Evolutionary conservation across 1,140 invertebrate genomes (phyloP), one percentile per base, ranked within the genome.

Genomic region (Bombyx mori): DNA sequence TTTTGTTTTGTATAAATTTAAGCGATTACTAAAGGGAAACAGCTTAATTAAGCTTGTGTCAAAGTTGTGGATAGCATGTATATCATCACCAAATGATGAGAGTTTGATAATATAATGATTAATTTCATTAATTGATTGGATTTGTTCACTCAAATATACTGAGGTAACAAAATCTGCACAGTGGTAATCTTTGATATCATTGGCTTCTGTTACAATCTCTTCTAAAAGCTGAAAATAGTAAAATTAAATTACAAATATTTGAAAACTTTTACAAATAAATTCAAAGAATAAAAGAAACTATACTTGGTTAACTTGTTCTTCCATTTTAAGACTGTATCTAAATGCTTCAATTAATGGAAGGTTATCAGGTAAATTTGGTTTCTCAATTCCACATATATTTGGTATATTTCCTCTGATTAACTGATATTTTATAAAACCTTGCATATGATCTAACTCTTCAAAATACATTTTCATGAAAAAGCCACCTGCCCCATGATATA

Each of bases 401-500:
- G 62, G 60, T 2, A 42, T 61, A 5, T 69, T 69, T 45, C 71
- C 71, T 52, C 71, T 60, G 8, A 63, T 58, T 49, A 71, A 47
- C 42, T 73, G 71, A 58, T 73, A 73, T 9, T 69, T 58, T 18
- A 73, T 71, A 7, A 73, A 65, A 43, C 62, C 54, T 53, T 66
- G 54, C 66, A 71, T 71, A 46, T 73, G 71, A 26, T 62, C 52
- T 5, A 73, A 7, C 61, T 73, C 71, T 51, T 73, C 71, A 22
- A 67, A 12, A 53, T 71, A 73, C 71, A 73, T 73, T 58, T 62
- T 73, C 64, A 73, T 71, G 46, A 73, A 73, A 46, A 61, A 71
- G 1, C 64, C 68, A 8, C 68, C 69, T 9, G 66, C 63, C 10
- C 71, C 71, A 10, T 53, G 54, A 43, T 55, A 50, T 8, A 61